These are phyloP conservation scores for Acrocephalus kingi DNA, from an alignment of 2,113 vertebrate species.

Conservation along the genomic window DNA sequence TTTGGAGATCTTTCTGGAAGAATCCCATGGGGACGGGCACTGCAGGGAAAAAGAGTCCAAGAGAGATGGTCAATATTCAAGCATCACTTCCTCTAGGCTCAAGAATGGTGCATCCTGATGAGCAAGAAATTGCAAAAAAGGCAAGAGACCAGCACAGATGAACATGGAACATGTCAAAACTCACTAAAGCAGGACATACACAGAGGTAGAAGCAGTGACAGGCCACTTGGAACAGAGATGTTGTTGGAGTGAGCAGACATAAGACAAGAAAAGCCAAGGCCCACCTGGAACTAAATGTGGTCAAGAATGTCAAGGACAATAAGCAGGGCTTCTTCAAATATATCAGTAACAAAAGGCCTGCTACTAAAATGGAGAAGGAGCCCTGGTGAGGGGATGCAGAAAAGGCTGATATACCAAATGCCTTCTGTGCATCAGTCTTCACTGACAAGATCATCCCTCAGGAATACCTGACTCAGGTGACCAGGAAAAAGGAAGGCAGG, in stretches of 20 bases:
- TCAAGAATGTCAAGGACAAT: not conserved
- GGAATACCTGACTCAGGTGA: not conserved
- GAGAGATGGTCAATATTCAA: not conserved
- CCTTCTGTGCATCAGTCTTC: not conserved
- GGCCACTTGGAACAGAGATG: not conserved
- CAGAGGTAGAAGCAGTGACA: not conserved
- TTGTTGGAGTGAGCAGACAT: rapidly evolving
- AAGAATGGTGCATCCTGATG: not conserved
- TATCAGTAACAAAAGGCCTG: not conserved
- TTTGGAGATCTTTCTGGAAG: not conserved
- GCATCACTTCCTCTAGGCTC: not conserved
- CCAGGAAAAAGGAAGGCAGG: not conserved
- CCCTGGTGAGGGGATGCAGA: not conserved
- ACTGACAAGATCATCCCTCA: not conserved
- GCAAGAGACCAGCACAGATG: not conserved
- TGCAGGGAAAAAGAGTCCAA: not conserved
- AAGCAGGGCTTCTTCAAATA: not conserved
- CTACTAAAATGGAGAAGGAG: not conserved
- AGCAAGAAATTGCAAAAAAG: not conserved
- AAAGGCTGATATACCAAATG: not conserved
- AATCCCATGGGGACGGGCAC: rapidly evolving
- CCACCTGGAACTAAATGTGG: not conserved
- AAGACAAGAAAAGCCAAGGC: not conserved
- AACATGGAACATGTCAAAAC: not conserved
- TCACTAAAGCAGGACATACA: not conserved